These are phyloP conservation scores for Cynocephalus volans DNA, from an alignment of 2,113 vertebrate genomes.

Conservation along the genomic window DNA sequence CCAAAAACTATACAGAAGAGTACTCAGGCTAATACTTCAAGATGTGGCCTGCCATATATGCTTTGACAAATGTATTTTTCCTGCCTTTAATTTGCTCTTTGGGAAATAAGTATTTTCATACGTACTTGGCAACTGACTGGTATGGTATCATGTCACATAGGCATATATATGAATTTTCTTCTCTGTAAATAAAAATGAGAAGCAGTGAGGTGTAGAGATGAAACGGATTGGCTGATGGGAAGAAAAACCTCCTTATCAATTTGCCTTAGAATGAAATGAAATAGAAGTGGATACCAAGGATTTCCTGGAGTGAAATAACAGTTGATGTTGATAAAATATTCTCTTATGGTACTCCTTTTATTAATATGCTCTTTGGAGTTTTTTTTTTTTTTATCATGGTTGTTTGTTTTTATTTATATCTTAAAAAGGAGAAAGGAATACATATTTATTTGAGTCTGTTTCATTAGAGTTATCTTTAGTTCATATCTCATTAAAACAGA, in stretches of 20 bases:
- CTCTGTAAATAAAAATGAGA: conserved; percentile 3
- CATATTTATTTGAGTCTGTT: not conserved
- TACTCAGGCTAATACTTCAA: not conserved
- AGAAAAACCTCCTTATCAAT: not conserved
- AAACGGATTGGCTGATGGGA: not conserved
- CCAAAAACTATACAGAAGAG: not conserved
- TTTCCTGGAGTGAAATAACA: not conserved
- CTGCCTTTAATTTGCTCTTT: not conserved
- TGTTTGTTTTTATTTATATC: not conserved
- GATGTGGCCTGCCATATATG: not conserved
- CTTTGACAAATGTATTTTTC: not conserved
- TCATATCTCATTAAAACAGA: not conserved
- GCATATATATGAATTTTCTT: not conserved
- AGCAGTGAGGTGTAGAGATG: not conserved
- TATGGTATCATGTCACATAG: not conserved
- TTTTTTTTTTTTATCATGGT: not conserved
- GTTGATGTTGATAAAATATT: conserved; percentile 33
- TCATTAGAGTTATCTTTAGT: not conserved
- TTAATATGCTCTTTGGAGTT: not conserved
- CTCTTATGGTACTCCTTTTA: not conserved
- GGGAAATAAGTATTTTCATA: conserved; percentile 22
- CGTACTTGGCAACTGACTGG: not conserved
- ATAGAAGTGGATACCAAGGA: not conserved
- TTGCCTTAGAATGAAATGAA: not conserved
- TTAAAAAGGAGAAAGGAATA: not conserved